Conservation (phyloP, 2,113 vertebrate genomes). For the Stomatorhinus ivindoensis region DNA sequence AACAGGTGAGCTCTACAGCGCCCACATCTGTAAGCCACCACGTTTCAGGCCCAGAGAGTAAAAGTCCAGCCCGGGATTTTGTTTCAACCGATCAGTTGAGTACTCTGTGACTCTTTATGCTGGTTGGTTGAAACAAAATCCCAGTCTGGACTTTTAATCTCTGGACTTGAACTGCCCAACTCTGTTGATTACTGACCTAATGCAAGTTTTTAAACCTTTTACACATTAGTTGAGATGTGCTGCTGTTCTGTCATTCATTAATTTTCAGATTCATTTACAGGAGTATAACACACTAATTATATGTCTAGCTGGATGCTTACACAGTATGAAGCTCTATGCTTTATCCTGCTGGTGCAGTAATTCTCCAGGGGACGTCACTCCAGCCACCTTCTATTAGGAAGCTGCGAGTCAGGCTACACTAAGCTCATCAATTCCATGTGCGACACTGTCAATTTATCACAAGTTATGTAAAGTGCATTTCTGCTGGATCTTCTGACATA, state of each 20-base stretch:
- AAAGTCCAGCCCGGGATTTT: too few relatives aligned
- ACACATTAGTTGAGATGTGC: not conserved
- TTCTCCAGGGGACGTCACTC: not conserved
- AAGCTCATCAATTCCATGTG: not conserved
- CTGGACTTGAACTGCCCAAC: too few relatives aligned
- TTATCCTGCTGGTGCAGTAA: not conserved
- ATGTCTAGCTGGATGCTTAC: not conserved
- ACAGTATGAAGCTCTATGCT: not conserved
- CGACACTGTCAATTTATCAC: not conserved
- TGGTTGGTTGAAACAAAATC: too few relatives aligned
- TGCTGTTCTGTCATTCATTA: not conserved
- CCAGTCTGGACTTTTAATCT: too few relatives aligned
- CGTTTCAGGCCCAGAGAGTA: too few relatives aligned
- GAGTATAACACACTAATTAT: not conserved
- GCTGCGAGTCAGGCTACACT: not conserved
- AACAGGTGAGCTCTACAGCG: conserved; percentile 69
- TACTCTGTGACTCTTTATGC: too few relatives aligned
- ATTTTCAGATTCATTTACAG: not conserved
- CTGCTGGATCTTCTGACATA: not conserved
- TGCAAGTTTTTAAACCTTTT: not conserved
- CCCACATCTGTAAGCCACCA: not conserved
- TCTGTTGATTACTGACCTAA: not conserved
- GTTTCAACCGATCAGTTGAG: too few relatives aligned
- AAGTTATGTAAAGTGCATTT: not conserved
- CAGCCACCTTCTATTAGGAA: not conserved